Conservation (phyloP, 2,113 vertebrate genomes). For the Pelecanus crispus region DNA sequence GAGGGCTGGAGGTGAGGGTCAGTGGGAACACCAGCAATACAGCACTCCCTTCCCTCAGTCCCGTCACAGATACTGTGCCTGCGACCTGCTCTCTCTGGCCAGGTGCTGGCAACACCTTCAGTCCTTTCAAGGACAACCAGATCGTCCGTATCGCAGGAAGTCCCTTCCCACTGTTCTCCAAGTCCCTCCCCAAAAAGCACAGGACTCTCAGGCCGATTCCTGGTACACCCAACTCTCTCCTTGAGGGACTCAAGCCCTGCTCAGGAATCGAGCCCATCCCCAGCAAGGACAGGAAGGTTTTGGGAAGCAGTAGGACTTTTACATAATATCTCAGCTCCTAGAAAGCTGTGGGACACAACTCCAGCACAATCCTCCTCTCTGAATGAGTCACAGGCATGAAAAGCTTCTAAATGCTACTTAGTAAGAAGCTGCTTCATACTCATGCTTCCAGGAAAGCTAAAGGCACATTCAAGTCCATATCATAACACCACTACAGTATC, state of each 20-base stretch:
- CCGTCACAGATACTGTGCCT: rapidly evolving
- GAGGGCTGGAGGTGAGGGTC: background rate
- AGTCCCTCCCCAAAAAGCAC: background rate
- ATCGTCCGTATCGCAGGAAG: background rate
- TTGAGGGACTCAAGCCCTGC: background rate
- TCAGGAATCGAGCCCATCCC: background rate
- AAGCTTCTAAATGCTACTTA: background rate
- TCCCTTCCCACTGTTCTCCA: background rate
- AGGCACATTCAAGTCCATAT: background rate
- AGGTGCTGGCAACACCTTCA: background rate
- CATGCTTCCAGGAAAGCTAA: background rate
- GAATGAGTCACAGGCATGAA: background rate
- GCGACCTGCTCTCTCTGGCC: background rate
- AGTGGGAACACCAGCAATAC: background rate
- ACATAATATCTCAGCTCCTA: background rate
- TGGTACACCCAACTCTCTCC: background rate
- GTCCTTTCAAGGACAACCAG: background rate
- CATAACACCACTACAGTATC: background rate
- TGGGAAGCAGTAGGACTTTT: background rate
- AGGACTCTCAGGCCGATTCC: background rate
- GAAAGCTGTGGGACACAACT: background rate
- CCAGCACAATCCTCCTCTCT: background rate
- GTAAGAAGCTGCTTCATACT: background rate
- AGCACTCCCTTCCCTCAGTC: background rate
- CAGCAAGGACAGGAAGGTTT: background rate